These are phyloP conservation scores for Corvus moneduloides DNA, from an alignment of 2,113 vertebrate species.

Conservation along the genomic window DNA sequence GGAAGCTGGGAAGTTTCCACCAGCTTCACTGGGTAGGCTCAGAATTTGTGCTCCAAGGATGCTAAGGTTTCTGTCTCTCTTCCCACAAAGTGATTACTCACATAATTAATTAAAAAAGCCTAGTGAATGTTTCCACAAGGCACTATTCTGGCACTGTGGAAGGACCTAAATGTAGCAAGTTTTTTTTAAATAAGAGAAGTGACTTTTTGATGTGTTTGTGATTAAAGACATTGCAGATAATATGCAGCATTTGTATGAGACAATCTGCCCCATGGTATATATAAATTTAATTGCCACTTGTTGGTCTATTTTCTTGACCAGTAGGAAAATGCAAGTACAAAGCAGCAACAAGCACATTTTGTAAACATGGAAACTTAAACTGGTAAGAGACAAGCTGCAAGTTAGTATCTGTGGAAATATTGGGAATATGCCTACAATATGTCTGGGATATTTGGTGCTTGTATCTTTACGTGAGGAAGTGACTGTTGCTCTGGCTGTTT, in stretches of 20 bases:
- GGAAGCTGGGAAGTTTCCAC: not conserved
- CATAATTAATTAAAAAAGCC: not conserved
- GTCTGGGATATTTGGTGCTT: accelerated
- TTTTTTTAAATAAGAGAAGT: not conserved
- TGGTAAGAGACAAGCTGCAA: not conserved
- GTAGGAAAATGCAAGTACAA: not conserved
- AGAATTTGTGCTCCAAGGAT: not conserved
- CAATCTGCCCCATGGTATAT: not conserved
- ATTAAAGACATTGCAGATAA: not conserved
- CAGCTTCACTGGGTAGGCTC: not conserved
- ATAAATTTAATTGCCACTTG: not conserved
- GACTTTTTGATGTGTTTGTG: not conserved
- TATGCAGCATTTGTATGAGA: not conserved
- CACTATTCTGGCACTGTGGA: not conserved
- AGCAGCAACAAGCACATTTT: not conserved
- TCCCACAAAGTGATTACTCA: not conserved
- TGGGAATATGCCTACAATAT: not conserved
- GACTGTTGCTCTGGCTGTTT: slow-evolving; percentile 23
- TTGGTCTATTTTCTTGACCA: not conserved
- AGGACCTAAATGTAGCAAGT: not conserved
- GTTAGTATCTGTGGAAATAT: not conserved
- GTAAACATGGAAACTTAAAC: not conserved
- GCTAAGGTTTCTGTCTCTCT: not conserved
- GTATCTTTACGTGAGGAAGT: not conserved
- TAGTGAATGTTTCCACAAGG: not conserved